Base-by-base conservation (phyloP, 2,797 vertebrate genomes). In the Coregonus sp. region DNA sequence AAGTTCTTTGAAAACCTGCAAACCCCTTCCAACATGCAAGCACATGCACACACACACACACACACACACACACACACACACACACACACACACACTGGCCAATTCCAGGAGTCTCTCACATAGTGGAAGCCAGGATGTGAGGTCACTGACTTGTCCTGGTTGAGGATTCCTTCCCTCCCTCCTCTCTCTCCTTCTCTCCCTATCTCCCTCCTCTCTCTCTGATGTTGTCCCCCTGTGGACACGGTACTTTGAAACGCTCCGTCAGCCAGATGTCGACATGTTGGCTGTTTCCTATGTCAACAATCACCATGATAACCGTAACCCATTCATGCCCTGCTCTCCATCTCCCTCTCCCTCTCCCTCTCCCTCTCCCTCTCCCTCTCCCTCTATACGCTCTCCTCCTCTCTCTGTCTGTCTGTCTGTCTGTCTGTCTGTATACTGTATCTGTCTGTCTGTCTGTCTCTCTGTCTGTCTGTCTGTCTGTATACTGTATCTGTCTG, bases 131-230 rank as follows among this genome's bases (percentile, higher is more conserved):
- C 69, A 82, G 81, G 78, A 81, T 78, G 73, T 75, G 72, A 74
- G 63, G 74, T 85, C 84, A 84, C 82, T 84, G 83, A 86, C 78
- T 90, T 77, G 76, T 85, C 74, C 68, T 1, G 74, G 76, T 37
- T 78, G 65, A 11, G 9, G 29, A 47, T 16, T 6, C 50, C 16
- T 47, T 2, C 40, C 40, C 40, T 47, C 2, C 9, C 40, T 47
- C 40, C 40, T 40, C 40, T 40, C 25, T 40, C 7, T 35, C 72
- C 18, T 40, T 59, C 16, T 9, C 31, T 73, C 72, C 37, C 52
- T 35, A 29, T 4, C 52, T 4, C 6, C 16, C 18, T 37, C 37
- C 37, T 20, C 40, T 50, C 40, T 40, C n/a, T 50, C 51, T 72
- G 50, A 33, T 56, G 14, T 54, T 31, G 50, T 37, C 35, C 16